A percentile compares a stretch with the other conserved stretches of the same genome.
Conservation (phyloP, 2,797 vertebrate species). For the Hyperoplus immaculatus region DNA sequence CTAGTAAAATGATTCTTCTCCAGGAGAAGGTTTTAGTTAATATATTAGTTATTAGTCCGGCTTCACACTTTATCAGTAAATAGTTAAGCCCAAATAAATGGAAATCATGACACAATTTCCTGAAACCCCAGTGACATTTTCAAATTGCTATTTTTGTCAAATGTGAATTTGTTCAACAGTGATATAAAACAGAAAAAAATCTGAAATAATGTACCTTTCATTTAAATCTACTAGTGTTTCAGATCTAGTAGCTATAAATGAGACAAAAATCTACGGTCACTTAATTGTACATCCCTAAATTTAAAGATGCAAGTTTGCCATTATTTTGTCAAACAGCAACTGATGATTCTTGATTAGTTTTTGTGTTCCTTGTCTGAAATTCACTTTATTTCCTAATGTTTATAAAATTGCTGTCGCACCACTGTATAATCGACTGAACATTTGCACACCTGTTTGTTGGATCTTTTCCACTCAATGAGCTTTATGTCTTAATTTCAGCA, state of each 20-base stretch:
- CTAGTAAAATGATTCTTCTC: constrained; percentile 89
- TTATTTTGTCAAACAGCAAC: not conserved
- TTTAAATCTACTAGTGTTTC: not conserved
- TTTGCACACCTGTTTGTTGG: constrained; percentile 40
- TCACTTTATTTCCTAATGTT: not conserved
- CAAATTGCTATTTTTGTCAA: not conserved
- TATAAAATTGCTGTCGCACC: not conserved
- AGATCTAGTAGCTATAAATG: not conserved
- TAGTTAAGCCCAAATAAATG: not conserved
- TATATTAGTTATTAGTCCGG: too few relatives aligned
- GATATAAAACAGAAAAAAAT: not conserved
- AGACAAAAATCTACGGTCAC: not conserved
- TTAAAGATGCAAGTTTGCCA: not conserved
- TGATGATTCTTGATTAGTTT: not conserved
- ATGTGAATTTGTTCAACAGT: not conserved
- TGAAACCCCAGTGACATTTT: not conserved
- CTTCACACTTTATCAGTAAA: not conserved
- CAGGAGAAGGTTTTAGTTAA: constrained; percentile 86
- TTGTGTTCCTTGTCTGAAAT: not conserved
- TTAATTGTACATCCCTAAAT: not conserved
- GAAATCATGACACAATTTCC: not conserved
- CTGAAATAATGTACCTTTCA: not conserved
- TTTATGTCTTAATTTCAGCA: constrained; percentile 32
- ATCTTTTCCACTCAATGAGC: constrained; percentile 31
- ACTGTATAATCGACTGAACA: constrained; percentile 25